These are phyloP conservation scores for Podotricha telesiphe DNA, from an alignment of 2,888 invertebrate species.

Conservation along the genomic window DNA sequence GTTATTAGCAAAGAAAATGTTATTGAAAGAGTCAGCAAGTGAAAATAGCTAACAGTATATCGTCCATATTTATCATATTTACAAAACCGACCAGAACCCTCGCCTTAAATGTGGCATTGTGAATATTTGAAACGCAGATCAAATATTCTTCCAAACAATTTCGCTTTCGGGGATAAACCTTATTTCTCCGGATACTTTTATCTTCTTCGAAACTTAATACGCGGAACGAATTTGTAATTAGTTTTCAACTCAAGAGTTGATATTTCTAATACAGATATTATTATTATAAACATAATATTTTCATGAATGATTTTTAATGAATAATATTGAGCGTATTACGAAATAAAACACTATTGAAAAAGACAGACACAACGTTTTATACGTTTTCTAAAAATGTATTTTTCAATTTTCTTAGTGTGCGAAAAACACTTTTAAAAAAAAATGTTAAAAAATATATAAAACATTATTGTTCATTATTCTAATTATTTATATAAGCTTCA, in stretches of 20 bases:
- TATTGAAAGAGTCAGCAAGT: background rate
- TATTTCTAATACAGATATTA: slow-evolving; percentile 24
- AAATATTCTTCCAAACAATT: slow-evolving; percentile 34
- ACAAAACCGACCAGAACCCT: background rate
- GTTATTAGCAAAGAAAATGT: background rate
- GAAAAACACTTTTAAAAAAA: no score
- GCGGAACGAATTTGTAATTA: slow-evolving; percentile 35
- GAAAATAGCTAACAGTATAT: background rate
- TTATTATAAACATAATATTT: no score
- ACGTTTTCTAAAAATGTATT: no score
- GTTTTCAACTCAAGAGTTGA: slow-evolving; percentile 15
- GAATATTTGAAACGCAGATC: slow-evolving; percentile 35
- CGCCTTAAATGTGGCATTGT: slow-evolving; percentile 17
- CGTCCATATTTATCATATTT: slow-evolving; percentile 7
- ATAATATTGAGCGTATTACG: no score
- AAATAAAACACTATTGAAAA: no score
- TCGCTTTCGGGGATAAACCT: slow-evolving; percentile 31
- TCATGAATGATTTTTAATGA: background rate
- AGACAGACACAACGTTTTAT: no score
- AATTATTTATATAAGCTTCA: no score
- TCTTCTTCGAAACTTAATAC: slow-evolving; percentile 33
- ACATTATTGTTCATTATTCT: no score
- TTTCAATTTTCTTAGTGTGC: no score
- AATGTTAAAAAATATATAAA: no score
- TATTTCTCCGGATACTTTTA: slow-evolving; percentile 33